Percentiles rank a stretch among this genome's conserved stretches.
Conservation (phyloP, 2,113 vertebrate genomes). For the Ictalurus furcatus region DNA sequence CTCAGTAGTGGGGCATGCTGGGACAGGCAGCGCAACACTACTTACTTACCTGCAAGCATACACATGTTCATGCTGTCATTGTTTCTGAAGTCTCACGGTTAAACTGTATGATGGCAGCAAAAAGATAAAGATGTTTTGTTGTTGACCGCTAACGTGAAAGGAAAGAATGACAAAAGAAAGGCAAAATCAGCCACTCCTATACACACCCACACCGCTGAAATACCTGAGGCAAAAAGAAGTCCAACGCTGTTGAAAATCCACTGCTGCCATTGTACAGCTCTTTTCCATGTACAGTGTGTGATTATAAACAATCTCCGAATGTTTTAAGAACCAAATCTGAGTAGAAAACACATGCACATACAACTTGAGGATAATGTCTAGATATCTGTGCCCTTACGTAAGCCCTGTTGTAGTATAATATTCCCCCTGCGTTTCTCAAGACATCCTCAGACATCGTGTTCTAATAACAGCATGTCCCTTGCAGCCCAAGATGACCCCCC, state of each 20-base stretch:
- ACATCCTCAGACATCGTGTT: conserved; percentile 34
- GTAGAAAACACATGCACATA: background rate
- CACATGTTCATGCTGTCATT: conserved; percentile 6
- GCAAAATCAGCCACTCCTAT: conserved; percentile 8
- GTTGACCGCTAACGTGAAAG: background rate
- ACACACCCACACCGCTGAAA: conserved; percentile 29
- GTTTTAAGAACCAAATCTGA: background rate
- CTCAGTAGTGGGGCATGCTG: conserved; percentile 55
- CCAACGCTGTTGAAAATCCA: background rate
- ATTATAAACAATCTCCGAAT: background rate
- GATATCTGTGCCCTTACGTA: background rate
- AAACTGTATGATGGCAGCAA: background rate
- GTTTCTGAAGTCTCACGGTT: conserved; percentile 14
- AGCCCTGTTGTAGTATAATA: conserved; percentile 14
- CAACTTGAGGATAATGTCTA: background rate
- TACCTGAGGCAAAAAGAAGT: background rate
- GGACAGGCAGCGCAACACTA: conserved; percentile 52
- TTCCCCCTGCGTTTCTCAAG: conserved; percentile 5
- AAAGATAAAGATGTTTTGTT: conserved; percentile 15
- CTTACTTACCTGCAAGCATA: conserved; percentile 43
- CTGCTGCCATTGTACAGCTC: background rate
- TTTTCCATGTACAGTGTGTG: background rate
- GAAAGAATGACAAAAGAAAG: background rate
- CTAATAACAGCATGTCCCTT: conserved; percentile 67
- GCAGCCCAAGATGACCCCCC: conserved; percentile 90